These are phyloP conservation scores for Saturnia japonica DNA, from an alignment of 2,888 invertebrate genomes.

Conservation along the genomic window DNA sequence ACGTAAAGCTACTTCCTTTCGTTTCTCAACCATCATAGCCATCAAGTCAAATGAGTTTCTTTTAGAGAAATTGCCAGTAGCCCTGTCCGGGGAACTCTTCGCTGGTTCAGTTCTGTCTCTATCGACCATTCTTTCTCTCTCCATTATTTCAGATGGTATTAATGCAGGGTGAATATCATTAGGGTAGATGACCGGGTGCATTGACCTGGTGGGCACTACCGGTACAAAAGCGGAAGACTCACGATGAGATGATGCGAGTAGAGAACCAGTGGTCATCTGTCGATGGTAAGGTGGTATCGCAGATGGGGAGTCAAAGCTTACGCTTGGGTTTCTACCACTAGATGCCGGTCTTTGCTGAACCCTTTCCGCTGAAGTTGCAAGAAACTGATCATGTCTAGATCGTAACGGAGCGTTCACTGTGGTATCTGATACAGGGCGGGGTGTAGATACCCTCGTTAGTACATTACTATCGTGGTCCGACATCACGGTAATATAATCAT, in stretches of 20 bases:
- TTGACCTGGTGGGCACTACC: slow-evolving; percentile 89
- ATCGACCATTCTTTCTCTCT: slow-evolving; percentile 79
- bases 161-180: slow-evolving; percentile 87
- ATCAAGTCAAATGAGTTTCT: slow-evolving; percentile 88
- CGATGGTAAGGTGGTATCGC: slow-evolving; percentile 83
- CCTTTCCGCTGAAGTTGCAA: slow-evolving; percentile 79
- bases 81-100: slow-evolving; percentile 78
- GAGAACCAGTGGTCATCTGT: slow-evolving; percentile 80
- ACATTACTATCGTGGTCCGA: slow-evolving; percentile 74
- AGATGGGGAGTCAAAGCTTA: slow-evolving; percentile 84
- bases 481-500: slow-evolving; percentile 65
- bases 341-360: slow-evolving; percentile 74
- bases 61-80: slow-evolving; percentile 65
- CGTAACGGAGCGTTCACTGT: slow-evolving; percentile 69
- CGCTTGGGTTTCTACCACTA: slow-evolving; percentile 74
- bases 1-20: slow-evolving; percentile 89
- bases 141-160: slow-evolving; percentile 82
- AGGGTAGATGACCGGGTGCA: slow-evolving; percentile 87
- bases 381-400: slow-evolving; percentile 83
- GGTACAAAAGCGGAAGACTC: slow-evolving; percentile 94
- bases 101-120: slow-evolving; percentile 72
- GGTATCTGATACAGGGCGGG: slow-evolving; percentile 74
- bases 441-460: slow-evolving; percentile 76
- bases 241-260: slow-evolving; percentile 82
- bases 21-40: slow-evolving; percentile 95